Conservation (phyloP, 1,140 invertebrate species). For the Bombus huntii region DNA sequence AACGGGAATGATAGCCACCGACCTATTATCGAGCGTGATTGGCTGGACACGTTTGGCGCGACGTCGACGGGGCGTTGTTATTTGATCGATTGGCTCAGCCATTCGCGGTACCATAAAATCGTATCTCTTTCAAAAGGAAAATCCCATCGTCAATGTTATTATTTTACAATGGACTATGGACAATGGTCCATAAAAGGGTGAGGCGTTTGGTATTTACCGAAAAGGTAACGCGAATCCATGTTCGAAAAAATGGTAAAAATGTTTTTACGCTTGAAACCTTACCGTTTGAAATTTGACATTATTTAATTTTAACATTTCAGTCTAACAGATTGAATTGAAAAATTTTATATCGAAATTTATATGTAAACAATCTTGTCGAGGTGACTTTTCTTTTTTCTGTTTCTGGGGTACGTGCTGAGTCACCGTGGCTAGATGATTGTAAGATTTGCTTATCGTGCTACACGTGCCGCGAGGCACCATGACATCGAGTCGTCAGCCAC, state of each 20-base stretch:
- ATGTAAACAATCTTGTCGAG: no score
- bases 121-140: not conserved
- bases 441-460: no score
- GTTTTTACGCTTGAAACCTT: not conserved
- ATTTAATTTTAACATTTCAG: no score
- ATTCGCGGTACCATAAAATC: not conserved
- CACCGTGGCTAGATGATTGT: no score
- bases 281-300: no score
- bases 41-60: not conserved
- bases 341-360: no score
- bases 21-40: conserved; percentile 14
- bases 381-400: no score
- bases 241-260: not conserved
- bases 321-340: no score
- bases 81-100: conserved; percentile 19
- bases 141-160: not conserved
- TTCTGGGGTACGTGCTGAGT: no score
- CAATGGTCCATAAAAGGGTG: no score
- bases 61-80: not conserved
- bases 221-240: not conserved
- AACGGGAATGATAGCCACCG: not conserved
- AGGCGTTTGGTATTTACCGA: not conserved
- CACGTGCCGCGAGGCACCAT: no score
- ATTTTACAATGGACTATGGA: not conserved
- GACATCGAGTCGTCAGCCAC: no score